Evolutionary conservation across 1,140 invertebrate genomes (phyloP).

Genomic region (Penaeus vannamei): DNA sequence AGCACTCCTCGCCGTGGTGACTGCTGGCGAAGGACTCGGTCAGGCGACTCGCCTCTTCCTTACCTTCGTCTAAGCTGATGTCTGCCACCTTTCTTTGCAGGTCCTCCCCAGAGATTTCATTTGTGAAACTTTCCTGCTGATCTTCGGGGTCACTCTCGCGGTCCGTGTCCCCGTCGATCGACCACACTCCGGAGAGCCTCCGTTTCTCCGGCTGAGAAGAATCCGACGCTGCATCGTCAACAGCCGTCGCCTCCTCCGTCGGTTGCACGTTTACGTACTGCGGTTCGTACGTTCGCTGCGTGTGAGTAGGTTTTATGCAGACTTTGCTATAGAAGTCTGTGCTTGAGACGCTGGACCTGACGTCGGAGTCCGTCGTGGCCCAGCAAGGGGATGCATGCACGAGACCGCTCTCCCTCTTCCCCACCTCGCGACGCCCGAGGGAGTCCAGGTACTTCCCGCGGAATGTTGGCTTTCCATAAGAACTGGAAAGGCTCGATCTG

Average conservation of each 20-base stretch:
- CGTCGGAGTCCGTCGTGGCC: conserved; percentile 54
- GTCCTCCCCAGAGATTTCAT: neutral
- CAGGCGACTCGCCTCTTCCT: no score
- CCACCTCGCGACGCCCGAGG: neutral
- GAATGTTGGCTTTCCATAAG: neutral
- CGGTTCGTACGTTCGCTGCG: conserved; percentile 26
- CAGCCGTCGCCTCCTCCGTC: neutral
- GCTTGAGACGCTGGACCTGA: conserved; percentile 44
- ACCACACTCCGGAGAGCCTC: conserved; percentile 39
- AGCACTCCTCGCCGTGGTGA: no score
- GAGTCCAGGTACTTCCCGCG: conserved; percentile 7
- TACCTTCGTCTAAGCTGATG: no score
- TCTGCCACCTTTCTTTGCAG: no score
- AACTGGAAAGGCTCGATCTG: conserved; percentile 38
- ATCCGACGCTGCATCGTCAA: neutral
- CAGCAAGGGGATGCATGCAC: conserved; percentile 54
- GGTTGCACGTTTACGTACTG: conserved; percentile 33
- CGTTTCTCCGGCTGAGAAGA: neutral
- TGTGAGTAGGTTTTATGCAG: conserved; percentile 1
- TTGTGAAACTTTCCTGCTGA: neutral
- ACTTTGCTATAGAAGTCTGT: conserved; percentile 44
- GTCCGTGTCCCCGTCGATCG: conserved; percentile 18
- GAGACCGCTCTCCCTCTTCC: conserved; percentile 24
- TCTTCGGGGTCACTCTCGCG: conserved; percentile 16
- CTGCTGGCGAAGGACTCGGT: no score